Conservation (phyloP, 2,888 invertebrate genomes). For the Uropetala carovei region DNA sequence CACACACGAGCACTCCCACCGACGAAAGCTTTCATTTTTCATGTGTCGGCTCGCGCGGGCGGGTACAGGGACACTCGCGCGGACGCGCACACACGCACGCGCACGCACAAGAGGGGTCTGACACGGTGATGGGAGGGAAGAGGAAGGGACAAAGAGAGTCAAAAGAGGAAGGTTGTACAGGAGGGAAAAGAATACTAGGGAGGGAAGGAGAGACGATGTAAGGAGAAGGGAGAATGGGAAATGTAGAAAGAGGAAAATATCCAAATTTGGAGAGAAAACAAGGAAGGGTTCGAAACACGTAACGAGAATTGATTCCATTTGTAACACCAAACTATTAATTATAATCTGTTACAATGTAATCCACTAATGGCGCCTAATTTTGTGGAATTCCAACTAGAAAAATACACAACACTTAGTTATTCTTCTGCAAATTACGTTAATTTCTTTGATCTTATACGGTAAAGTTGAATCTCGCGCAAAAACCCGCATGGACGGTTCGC, state of each 20-base stretch:
- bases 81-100: slow-evolving; percentile 52
- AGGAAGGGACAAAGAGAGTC: slow-evolving; percentile 3
- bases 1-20: slow-evolving; percentile 26
- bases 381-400: no score
- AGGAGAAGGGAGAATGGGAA: not conserved
- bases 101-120: slow-evolving; percentile 5
- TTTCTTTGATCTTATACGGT: no score
- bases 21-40: slow-evolving; percentile 70
- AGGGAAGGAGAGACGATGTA: not conserved
- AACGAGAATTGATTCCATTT: no score
- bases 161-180: not conserved
- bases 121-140: no score
- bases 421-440: no score
- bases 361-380: no score
- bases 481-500: no score
- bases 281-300: no score
- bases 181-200: not conserved
- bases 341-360: no score
- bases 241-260: not conserved
- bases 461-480: no score
- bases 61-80: not conserved
- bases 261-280: not conserved
- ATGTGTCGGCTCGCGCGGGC: slow-evolving; percentile 68
- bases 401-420: no score
- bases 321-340: no score